Conservation (phyloP, 1,140 invertebrate species). For the Drosophila guanche region DNA sequence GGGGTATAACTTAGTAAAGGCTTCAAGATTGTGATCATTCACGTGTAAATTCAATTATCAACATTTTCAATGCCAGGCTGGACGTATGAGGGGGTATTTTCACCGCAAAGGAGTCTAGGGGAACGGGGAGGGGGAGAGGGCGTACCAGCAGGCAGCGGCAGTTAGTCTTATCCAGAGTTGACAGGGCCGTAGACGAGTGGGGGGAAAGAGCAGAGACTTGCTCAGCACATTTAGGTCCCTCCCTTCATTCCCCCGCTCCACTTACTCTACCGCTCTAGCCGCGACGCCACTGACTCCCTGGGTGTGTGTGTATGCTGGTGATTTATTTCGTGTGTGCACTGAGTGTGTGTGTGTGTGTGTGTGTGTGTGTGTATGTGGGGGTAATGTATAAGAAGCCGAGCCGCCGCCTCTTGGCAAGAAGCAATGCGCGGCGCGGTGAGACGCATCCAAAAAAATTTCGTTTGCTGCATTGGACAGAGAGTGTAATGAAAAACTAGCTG, state of each 20-base stretch:
- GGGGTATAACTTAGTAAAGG: conserved; percentile 56
- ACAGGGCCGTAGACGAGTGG: conserved; percentile 23
- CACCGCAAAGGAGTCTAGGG: no score
- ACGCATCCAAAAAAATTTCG: conserved; percentile 57
- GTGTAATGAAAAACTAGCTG: conserved; percentile 57
- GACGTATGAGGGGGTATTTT: background rate
- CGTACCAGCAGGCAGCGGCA: conserved; percentile 2
- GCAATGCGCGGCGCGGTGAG: conserved; percentile 23
- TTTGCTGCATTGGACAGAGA: conserved; percentile 59
- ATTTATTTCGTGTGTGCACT: conserved; percentile 39
- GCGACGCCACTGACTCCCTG: conserved; percentile 19
- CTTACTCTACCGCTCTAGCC: background rate
- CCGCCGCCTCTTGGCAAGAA: conserved; percentile 30
- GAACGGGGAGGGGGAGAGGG: no score
- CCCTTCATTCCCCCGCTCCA: background rate
- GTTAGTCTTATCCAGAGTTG: conserved; percentile 27
- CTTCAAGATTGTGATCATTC: conserved; percentile 78
- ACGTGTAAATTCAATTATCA: conserved; percentile 82
- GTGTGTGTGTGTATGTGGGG: conserved; percentile 13
- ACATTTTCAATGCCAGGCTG: conserved; percentile 62
- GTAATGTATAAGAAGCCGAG: conserved; percentile 53
- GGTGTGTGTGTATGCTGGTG: conserved; percentile 44
- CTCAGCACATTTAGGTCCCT: background rate
- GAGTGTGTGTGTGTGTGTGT: conserved; percentile 22
- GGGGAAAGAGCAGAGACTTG: background rate